These are phyloP conservation scores for Scaptomyza graminum DNA, from an alignment of 1,140 invertebrate genomes.

Conservation along the genomic window DNA sequence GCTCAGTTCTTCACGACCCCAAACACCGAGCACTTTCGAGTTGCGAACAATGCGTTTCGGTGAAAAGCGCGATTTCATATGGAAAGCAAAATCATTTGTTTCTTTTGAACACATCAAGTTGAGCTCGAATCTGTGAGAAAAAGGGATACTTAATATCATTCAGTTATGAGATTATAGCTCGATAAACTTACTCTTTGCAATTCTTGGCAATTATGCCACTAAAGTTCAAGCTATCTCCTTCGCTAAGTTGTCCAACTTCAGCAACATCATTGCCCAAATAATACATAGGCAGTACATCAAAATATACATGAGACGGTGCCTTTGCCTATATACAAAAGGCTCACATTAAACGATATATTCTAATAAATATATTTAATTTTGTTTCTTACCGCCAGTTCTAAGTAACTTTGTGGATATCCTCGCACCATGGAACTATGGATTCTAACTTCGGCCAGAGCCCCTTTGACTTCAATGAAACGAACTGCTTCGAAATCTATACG, in stretches of 20 bases:
- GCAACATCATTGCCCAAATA: not conserved
- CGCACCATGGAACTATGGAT: conserved; percentile 81
- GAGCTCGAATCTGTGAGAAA: conserved; percentile 1
- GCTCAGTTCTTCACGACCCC: not conserved
- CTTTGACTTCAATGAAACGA: conserved; percentile 85
- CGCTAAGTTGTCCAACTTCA: not conserved
- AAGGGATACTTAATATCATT: not conserved
- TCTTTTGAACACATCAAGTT: not conserved
- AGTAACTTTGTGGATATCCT: conserved; percentile 85
- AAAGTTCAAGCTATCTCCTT: conserved; percentile 11
- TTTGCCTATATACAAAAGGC: too few relatives aligned
- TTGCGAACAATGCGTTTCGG: not conserved
- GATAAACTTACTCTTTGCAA: conserved; percentile 6
- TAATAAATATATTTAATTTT: not conserved
- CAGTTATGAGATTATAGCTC: not conserved
- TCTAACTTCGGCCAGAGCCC: conserved; percentile 85
- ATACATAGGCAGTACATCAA: not conserved
- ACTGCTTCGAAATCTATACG: conserved; percentile 86
- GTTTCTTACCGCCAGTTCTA: conserved; percentile 64
- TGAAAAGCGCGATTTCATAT: not conserved
- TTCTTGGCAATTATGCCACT: conserved; percentile 1
- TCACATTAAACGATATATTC: not conserved
- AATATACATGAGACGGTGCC: not conserved
- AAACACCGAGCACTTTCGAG: not conserved
- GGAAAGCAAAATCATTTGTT: not conserved